Evolutionary conservation across 2,113 vertebrate genomes (phyloP).

Genomic region (Scolopax mira): DNA sequence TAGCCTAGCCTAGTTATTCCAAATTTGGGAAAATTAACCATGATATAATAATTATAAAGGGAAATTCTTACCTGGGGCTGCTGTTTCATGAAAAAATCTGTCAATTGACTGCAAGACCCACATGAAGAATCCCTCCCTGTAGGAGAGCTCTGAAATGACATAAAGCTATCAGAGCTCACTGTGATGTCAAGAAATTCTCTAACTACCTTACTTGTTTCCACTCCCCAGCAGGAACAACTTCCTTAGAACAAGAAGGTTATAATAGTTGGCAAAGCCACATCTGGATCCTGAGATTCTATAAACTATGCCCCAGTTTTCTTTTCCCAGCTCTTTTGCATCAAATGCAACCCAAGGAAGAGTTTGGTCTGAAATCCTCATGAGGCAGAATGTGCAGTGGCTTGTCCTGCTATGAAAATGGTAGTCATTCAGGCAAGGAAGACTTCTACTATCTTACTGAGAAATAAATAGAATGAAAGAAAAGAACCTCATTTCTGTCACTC

Average conservation of each 20-base stretch:
- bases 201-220: not conserved
- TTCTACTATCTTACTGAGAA: not conserved
- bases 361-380: not conserved
- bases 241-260: not conserved
- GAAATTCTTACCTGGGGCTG: not conserved
- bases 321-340: not conserved
- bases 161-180: not conserved
- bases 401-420: accelerated
- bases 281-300: not conserved
- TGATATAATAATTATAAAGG: not conserved
- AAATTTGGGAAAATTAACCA: not conserved
- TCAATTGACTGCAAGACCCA: not conserved
- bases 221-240: not conserved
- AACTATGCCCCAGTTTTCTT: accelerated
- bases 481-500: not conserved
- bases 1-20: not conserved
- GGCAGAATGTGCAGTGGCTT: not conserved
- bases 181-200: not conserved
- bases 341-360: not conserved
- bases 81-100: not conserved
- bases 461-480: not conserved
- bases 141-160: not conserved
- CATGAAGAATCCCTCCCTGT: not conserved
- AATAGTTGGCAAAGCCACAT: not conserved
- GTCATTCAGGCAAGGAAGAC: not conserved